A percentile compares a stretch with the other conserved stretches of the same genome.
Conservation (phyloP, 2,797 vertebrate species). For the Rallus crepitans region DNA sequence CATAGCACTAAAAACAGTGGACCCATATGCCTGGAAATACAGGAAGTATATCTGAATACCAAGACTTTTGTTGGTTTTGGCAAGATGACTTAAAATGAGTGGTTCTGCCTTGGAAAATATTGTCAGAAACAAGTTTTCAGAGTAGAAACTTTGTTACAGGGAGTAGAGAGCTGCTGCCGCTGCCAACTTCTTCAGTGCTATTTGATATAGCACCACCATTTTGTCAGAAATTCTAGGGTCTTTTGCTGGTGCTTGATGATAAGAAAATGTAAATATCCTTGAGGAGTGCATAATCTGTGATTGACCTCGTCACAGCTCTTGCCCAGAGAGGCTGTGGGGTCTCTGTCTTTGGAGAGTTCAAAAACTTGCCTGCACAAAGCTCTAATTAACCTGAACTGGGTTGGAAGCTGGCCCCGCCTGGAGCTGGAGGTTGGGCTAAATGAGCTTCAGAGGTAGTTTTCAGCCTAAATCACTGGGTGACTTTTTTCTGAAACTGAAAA, state of each 20-base stretch:
- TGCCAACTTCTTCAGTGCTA: background rate
- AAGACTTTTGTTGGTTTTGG: background rate
- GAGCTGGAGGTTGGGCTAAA: background rate
- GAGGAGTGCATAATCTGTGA: background rate
- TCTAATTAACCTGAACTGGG: background rate
- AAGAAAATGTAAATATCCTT: conserved; percentile 6
- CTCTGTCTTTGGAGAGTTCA: background rate
- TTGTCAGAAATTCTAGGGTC: background rate
- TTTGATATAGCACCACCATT: background rate
- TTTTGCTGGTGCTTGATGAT: background rate
- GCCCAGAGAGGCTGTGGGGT: background rate
- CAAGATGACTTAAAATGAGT: background rate
- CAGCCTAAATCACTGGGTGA: background rate
- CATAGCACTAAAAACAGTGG: background rate
- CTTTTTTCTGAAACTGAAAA: background rate
- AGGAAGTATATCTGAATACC: background rate
- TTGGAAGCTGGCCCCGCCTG: background rate
- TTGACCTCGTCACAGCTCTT: background rate
- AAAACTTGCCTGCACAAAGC: background rate
- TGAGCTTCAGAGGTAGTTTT: background rate
- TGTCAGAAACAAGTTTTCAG: background rate
- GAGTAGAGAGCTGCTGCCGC: background rate
- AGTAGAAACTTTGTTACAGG: background rate
- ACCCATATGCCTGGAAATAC: background rate
- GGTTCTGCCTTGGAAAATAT: background rate